Conservation (phyloP, 2,113 vertebrate species). For the Oxyura jamaicensis region DNA sequence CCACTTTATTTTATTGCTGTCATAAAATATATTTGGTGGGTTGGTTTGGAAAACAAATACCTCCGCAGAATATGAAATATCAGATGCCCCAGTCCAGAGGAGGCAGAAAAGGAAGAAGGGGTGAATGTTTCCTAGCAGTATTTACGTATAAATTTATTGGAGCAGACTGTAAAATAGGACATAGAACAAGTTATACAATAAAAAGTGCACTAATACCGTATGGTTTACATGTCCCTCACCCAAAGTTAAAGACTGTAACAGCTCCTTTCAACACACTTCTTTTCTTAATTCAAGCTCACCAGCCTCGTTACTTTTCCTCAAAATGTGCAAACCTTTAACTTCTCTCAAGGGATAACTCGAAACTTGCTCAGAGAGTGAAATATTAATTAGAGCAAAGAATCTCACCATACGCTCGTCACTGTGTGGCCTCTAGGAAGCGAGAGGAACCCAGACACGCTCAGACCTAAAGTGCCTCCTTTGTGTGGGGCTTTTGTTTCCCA, state of each 20-base stretch:
- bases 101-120: conserved; percentile 1
- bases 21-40: conserved; percentile 30
- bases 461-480: conserved; percentile 40
- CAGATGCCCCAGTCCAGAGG: neutral
- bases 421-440: conserved; percentile 26
- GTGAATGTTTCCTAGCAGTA: neutral
- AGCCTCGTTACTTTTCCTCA: neutral
- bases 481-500: conserved; percentile 50
- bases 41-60: conserved; percentile 36
- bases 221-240: neutral
- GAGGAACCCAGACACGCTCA: conserved; percentile 19
- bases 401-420: neutral
- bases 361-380: conserved; percentile 27
- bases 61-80: neutral
- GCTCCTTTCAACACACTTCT: conserved; percentile 18
- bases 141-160: neutral
- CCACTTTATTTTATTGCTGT: conserved; percentile 17
- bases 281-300: conserved; percentile 6
- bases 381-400: conserved; percentile 39
- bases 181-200: neutral
- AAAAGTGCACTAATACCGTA: neutral
- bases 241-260: conserved; percentile 35
- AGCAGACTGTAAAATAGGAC: conserved; percentile 1
- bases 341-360: conserved; percentile 30
- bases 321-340: conserved; percentile 44